Percentiles rank a stretch among this genome's conserved stretches.
Evolutionary conservation across 2,888 invertebrate genomes (phyloP).

Genomic region (Pseudococcus jackbeardsleyi): DNA sequence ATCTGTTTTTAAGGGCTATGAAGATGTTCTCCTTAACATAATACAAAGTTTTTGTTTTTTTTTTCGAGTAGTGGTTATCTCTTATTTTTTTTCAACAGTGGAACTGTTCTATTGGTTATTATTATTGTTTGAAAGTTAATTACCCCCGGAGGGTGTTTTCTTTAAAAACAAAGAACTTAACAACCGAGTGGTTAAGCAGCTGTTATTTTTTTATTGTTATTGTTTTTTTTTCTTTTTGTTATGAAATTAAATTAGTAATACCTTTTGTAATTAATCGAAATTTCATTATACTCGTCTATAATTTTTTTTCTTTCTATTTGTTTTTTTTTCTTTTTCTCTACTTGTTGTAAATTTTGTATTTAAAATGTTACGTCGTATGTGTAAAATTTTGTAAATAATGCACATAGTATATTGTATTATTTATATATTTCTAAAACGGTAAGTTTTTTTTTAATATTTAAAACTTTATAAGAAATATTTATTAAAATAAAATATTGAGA

Average conservation of each 20-base stretch:
- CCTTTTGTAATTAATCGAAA: conserved; percentile 53
- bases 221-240: conserved; percentile 61
- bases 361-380: conserved; percentile 52
- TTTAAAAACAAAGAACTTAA: conserved; percentile 49
- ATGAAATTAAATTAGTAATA: conserved; percentile 57
- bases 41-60: conserved; percentile 40
- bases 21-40: conserved; percentile 45
- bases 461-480: conserved; percentile 63
- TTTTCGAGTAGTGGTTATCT: not conserved
- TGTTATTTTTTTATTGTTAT: conserved; percentile 63
- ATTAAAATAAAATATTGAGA: conserved; percentile 64
- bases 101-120: conserved; percentile 49
- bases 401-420: conserved; percentile 63
- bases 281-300: conserved; percentile 60
- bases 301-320: conserved; percentile 46
- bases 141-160: not conserved
- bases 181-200: conserved; percentile 53
- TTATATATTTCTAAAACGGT: conserved; percentile 61
- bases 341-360: conserved; percentile 51
- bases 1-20: not conserved
- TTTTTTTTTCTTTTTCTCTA: conserved; percentile 30
- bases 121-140: not conserved
- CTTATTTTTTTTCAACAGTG: conserved; percentile 32
- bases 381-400: conserved; percentile 60
- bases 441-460: conserved; percentile 62